Evolutionary conservation across 1,140 invertebrate genomes (phyloP).

Genomic region (Chironomus tepperi): DNA sequence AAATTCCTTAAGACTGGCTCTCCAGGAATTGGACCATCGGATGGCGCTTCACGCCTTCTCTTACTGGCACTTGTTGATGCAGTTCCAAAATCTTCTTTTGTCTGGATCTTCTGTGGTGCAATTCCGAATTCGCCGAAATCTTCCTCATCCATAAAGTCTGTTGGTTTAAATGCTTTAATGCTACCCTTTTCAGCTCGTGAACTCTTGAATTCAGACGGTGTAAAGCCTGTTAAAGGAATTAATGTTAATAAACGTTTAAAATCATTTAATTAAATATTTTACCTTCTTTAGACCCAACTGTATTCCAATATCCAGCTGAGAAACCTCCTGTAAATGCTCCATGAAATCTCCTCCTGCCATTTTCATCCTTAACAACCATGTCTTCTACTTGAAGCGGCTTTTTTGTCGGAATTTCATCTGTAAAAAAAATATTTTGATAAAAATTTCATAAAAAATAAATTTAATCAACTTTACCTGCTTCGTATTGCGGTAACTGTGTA

Average conservation of each 20-base stretch:
- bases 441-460: slow-evolving; percentile 26
- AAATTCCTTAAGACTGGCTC: slow-evolving; percentile 68
- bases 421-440: slow-evolving; percentile 31
- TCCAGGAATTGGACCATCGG: slow-evolving; percentile 66
- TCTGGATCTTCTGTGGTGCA: slow-evolving; percentile 64
- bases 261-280: not conserved
- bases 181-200: slow-evolving; percentile 62
- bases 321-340: slow-evolving; percentile 99
- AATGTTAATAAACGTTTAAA: not conserved
- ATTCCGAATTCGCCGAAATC: slow-evolving; percentile 93
- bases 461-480: slow-evolving; percentile 55
- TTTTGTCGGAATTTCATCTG: slow-evolving; percentile 69
- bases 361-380: slow-evolving; percentile 81
- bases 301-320: slow-evolving; percentile 95
- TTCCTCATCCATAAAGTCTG: slow-evolving; percentile 99
- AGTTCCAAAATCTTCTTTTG: slow-evolving; percentile 62
- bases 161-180: slow-evolving; percentile 50
- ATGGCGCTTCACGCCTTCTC: slow-evolving; percentile 40
- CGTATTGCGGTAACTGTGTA: slow-evolving; percentile 62
- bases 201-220: slow-evolving; percentile 85
- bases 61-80: slow-evolving; percentile 44
- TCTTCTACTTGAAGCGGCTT: slow-evolving; percentile 78
- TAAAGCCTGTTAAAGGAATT: slow-evolving; percentile 52
- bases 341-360: slow-evolving; percentile 89
- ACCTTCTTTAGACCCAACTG: slow-evolving; percentile 87